A percentile compares a stretch with the other conserved stretches of the same genome.
These are phyloP conservation scores for Rallus limicola DNA, from an alignment of 2,113 vertebrate species.

Conservation along the genomic window DNA sequence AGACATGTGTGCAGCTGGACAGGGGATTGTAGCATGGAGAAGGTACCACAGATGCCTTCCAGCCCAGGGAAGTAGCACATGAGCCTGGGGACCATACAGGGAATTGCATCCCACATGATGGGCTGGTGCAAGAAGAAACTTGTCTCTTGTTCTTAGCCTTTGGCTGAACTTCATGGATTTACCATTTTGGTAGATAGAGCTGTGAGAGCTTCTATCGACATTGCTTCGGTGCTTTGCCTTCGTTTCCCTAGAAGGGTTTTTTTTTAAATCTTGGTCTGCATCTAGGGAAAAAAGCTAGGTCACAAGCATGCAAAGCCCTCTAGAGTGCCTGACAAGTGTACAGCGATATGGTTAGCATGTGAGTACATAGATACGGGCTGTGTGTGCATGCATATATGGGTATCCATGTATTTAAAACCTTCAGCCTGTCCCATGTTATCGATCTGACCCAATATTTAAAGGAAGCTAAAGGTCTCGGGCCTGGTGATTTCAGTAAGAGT, in stretches of 20 bases:
- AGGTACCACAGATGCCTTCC: not conserved
- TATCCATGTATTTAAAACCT: not conserved
- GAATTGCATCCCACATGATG: not conserved
- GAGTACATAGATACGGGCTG: not conserved
- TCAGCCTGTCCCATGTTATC: not conserved
- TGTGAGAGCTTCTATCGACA: not conserved
- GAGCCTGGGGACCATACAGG: accelerated
- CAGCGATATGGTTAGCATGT: not conserved
- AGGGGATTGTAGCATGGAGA: not conserved
- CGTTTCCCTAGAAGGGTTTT: not conserved
- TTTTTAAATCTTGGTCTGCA: not conserved
- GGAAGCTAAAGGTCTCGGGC: not conserved
- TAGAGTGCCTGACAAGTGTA: not conserved
- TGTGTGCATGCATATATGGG: not conserved
- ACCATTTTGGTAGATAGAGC: not conserved
- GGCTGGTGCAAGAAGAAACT: not conserved
- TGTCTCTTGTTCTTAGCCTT: not conserved
- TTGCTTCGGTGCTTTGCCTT: not conserved
- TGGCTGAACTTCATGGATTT: not conserved
- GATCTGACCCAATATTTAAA: not conserved
- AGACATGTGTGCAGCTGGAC: not conserved
- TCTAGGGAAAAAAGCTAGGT: not conserved
- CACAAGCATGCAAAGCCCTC: not conserved
- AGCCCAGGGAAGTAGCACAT: not conserved
- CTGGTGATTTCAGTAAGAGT: not conserved